A percentile compares a stretch with the other conserved stretches of the same genome.
Evolutionary conservation across 1,140 invertebrate species (phyloP).

Genomic region (Drosophila pruinosa): DNA sequence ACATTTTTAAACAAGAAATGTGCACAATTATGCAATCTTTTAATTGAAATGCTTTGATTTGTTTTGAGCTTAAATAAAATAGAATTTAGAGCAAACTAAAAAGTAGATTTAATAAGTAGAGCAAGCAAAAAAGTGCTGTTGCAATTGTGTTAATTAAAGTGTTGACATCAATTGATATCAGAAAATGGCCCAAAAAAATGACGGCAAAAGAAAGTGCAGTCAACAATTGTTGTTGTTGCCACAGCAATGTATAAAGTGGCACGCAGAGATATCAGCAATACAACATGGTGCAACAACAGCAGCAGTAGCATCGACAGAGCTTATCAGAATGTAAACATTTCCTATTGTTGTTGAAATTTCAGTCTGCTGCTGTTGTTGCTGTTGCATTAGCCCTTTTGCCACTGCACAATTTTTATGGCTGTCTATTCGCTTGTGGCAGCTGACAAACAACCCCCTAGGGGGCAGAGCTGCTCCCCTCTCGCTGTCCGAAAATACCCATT

Average conservation of each 20-base stretch:
- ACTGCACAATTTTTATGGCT: background rate
- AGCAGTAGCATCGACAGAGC: background rate
- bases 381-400: background rate
- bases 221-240: conserved; percentile 31
- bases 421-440: background rate
- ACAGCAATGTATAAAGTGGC: conserved; percentile 7
- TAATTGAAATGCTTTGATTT: no score
- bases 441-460: background rate
- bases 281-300: background rate
- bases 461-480: background rate
- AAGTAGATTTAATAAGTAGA: background rate
- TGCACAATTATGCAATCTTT: no score
- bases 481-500: background rate
- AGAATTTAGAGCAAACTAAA: background rate
- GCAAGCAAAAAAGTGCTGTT: background rate
- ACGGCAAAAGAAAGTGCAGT: conserved; percentile 49
- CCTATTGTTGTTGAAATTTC: conserved; percentile 1
- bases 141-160: conserved; percentile 48
- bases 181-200: background rate
- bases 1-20: no score
- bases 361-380: background rate
- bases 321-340: conserved; percentile 58
- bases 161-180: conserved; percentile 30
- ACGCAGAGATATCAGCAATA: conserved; percentile 28
- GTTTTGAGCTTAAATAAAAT: no score